These are phyloP conservation scores for Chrysolina oricalcia DNA, from an alignment of 2,888 invertebrate genomes.

Conservation along the genomic window DNA sequence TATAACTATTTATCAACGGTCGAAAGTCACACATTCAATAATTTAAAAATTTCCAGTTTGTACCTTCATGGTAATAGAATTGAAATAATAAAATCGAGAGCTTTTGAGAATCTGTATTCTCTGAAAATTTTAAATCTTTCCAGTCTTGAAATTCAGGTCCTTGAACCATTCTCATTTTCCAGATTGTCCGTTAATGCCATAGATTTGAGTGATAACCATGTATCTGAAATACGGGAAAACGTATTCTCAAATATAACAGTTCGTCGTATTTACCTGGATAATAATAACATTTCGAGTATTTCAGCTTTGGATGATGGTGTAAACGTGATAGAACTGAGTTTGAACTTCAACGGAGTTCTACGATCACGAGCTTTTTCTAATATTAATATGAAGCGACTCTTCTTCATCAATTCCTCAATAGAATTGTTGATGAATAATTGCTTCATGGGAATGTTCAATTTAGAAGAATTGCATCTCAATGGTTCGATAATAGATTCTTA, in stretches of 20 bases:
- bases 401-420: constrained; percentile 25
- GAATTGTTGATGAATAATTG: constrained; percentile 24
- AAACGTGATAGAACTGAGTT: constrained; percentile 3
- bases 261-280: constrained; percentile 12
- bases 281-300: constrained; percentile 26
- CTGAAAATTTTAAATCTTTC: constrained; percentile 19
- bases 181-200: neutral
- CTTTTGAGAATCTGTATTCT: constrained; percentile 17
- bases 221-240: constrained; percentile 22
- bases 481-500: constrained; percentile 25
- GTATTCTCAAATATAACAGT: constrained; percentile 12
- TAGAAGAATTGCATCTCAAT: constrained; percentile 32
- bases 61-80: constrained; percentile 10
- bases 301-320: constrained; percentile 18
- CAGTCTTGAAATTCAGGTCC: neutral
- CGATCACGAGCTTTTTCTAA: constrained; percentile 12
- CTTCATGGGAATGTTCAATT: constrained; percentile 27
- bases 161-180: constrained; percentile 28
- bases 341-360: constrained; percentile 30
- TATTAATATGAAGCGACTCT: constrained; percentile 16
- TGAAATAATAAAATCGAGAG: constrained; percentile 5
- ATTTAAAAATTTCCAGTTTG: neutral
- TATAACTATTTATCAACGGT: constrained; percentile 19
- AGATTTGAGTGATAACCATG: constrained; percentile 33
- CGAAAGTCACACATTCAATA: constrained; percentile 4